These are phyloP conservation scores for Lepidurus arcticus DNA, from an alignment of 1,140 invertebrate genomes.

Conservation along the genomic window DNA sequence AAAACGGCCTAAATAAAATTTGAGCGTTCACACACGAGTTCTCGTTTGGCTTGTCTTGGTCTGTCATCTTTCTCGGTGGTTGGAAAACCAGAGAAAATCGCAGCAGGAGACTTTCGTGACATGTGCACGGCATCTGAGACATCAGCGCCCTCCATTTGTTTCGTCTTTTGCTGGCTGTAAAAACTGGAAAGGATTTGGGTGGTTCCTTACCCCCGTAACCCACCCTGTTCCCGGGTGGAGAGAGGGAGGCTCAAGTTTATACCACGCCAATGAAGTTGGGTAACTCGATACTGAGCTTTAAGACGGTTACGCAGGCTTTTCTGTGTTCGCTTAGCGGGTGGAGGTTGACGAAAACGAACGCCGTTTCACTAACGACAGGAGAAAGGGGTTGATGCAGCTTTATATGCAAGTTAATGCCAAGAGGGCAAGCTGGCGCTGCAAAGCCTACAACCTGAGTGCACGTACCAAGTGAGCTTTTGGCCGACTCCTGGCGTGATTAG, in stretches of 20 bases:
- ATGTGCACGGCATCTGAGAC: slow-evolving; percentile 13
- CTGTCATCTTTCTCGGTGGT: neutral
- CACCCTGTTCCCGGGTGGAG: no score
- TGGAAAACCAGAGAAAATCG: neutral
- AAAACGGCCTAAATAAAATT: neutral
- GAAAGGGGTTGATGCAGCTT: no score
- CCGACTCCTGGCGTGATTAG: slow-evolving; percentile 1
- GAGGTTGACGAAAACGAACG: no score
- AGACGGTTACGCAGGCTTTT: no score
- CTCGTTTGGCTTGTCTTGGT: slow-evolving; percentile 6
- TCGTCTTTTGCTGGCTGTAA: neutral
- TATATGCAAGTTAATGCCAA: no score
- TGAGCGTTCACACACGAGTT: neutral
- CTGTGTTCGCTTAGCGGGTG: no score
- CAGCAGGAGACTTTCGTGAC: neutral
- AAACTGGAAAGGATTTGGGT: neutral
- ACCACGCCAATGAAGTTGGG: no score
- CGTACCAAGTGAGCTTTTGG: neutral
- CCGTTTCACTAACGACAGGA: no score
- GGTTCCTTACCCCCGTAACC: no score
- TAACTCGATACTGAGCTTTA: no score
- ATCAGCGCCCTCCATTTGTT: neutral
- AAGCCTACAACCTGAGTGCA: slow-evolving; percentile 1
- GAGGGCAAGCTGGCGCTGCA: neutral
- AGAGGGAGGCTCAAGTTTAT: no score